phyloP scores from a whole-genome alignment of 1,140 invertebrate genomes.

The Dolichoris vasculosae region DNA sequence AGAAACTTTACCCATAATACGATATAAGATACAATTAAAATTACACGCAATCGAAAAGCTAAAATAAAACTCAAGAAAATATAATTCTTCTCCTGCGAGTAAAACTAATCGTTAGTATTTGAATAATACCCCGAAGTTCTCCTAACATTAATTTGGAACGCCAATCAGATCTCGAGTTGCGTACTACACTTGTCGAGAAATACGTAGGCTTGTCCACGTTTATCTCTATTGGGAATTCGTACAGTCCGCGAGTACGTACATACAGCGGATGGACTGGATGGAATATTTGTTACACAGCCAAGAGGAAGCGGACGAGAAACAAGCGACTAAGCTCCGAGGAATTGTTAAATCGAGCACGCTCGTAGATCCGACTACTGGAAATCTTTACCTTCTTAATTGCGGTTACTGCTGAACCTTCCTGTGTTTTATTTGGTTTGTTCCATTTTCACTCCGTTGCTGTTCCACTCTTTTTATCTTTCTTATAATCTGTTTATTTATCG shows the following conservation, averaged over 20 bases:
- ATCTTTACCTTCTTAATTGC: slow-evolving; percentile 47
- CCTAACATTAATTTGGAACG: slow-evolving; percentile 28
- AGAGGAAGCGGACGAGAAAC: slow-evolving; percentile 16
- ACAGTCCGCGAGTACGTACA: background rate
- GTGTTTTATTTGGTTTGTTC: background rate
- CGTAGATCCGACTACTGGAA: slow-evolving; percentile 20
- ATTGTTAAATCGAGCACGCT: slow-evolving; percentile 48
- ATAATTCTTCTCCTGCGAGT: background rate
- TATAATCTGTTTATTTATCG: slow-evolving; percentile 15
- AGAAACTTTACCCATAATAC: no score
- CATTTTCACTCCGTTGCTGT: background rate
- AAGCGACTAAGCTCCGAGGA: slow-evolving; percentile 39
- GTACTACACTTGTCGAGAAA: background rate
- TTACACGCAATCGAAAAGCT: no score
- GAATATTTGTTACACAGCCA: no score
- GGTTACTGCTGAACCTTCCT: background rate
- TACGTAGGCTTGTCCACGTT: background rate
- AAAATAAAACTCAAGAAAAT: background rate
- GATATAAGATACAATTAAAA: no score
- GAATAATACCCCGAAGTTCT: background rate
- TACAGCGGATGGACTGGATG: background rate
- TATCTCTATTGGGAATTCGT: slow-evolving; percentile 26
- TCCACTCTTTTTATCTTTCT: background rate
- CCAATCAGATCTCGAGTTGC: slow-evolving; percentile 29
- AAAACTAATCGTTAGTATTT: background rate